These are phyloP conservation scores for Trimorus sp. DNA, from an alignment of 2,888 invertebrate species.

Conservation along the genomic window DNA sequence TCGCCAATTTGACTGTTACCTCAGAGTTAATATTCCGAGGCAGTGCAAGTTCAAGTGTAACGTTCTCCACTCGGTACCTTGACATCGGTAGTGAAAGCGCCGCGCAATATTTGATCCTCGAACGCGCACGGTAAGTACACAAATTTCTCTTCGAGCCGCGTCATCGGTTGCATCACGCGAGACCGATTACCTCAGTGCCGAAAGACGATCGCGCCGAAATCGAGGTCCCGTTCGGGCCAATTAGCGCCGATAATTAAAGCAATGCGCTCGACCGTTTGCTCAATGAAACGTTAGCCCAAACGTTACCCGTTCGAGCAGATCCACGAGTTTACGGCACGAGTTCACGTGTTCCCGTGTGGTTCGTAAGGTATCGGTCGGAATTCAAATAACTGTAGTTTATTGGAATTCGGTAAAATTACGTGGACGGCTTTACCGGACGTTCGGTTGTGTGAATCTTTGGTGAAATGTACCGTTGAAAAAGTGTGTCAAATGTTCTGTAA, in stretches of 20 bases:
- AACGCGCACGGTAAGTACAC: constrained; percentile 42
- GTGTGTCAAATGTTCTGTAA: too few species aligned
- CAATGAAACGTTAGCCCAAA: neutral
- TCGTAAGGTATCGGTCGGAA: constrained; percentile 16
- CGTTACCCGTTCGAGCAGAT: constrained; percentile 12
- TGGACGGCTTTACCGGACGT: neutral
- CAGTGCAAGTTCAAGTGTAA: constrained; percentile 48
- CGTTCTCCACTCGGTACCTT: constrained; percentile 22
- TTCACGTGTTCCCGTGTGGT: neutral
- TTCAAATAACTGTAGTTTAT: constrained; percentile 21
- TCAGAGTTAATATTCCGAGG: neutral
- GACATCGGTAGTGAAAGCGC: constrained; percentile 49
- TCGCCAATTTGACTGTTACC: too few species aligned
- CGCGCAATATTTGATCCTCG: constrained; percentile 50
- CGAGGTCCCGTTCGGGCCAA: neutral
- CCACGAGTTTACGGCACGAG: neutral
- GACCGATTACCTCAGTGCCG: constrained; percentile 23
- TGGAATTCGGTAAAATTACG: constrained; percentile 12
- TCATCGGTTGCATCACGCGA: constrained; percentile 33
- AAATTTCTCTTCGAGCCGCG: constrained; percentile 38
- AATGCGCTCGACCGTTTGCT: neutral
- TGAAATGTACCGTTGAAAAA: too few species aligned
- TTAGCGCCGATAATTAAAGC: constrained; percentile 2
- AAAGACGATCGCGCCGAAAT: constrained; percentile 3
- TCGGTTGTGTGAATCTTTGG: neutral